Evolutionary conservation across 2,888 invertebrate species (phyloP).

Genomic region (Pristionchus arcanus): DNA sequence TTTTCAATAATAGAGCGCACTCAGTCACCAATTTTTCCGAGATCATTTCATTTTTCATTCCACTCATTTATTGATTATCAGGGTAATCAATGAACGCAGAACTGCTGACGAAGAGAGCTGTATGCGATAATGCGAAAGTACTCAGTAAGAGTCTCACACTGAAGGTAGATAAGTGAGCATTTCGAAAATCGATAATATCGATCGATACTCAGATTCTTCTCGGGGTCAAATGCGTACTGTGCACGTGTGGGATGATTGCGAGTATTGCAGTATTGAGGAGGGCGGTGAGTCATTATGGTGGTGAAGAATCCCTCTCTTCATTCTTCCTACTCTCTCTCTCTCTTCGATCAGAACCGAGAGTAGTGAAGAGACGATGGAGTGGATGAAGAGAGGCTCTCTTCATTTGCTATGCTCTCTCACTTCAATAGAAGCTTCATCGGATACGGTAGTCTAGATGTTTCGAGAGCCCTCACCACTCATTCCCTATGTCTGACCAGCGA

Average conservation of each 20-base stretch:
- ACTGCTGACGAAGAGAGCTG: neutral
- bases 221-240: slow-evolving; percentile 3
- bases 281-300: neutral
- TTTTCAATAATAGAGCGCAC: neutral
- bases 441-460: too few relatives aligned
- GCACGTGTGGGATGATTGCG: neutral
- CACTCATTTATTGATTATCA: neutral
- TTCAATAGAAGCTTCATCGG: too few relatives aligned
- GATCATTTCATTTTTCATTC: neutral
- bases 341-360: neutral
- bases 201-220: neutral
- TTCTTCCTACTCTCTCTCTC: neutral
- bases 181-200: neutral
- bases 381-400: too few relatives aligned
- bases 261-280: neutral
- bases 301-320: neutral
- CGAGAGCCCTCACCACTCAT: too few relatives aligned
- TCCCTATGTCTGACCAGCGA: too few relatives aligned
- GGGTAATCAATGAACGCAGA: too few relatives aligned
- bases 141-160: slow-evolving; percentile 1
- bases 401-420: too few relatives aligned
- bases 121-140: neutral
- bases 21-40: too few relatives aligned
- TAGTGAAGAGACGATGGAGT: neutral
- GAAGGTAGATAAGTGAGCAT: neutral